A percentile compares a stretch with the other conserved stretches of the same genome.
These are phyloP conservation scores for Pheosia gnoma DNA, from an alignment of 2,888 invertebrate species.

Conservation along the genomic window DNA sequence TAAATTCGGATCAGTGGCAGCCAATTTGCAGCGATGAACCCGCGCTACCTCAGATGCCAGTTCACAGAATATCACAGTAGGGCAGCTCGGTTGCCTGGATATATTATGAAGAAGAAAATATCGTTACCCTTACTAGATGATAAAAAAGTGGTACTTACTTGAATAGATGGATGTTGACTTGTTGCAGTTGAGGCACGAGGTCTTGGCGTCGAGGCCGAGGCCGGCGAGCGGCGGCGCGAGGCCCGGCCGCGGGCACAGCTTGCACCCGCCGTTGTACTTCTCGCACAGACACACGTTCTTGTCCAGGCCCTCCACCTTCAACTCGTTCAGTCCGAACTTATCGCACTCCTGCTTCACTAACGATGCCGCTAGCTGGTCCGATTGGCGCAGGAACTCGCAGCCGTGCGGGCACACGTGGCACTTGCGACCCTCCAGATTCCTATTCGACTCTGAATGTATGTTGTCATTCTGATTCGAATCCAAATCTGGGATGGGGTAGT, in stretches of 20 bases:
- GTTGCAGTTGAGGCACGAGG: conserved; percentile 61
- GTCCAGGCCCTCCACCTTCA: conserved; percentile 69
- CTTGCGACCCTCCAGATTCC: conserved; percentile 54
- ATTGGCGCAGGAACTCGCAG: conserved; percentile 61
- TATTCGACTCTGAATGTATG: conserved; percentile 54
- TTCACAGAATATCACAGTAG: too few species aligned
- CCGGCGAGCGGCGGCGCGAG: conserved; percentile 56
- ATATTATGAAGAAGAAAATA: too few species aligned
- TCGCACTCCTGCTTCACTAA: conserved; percentile 62
- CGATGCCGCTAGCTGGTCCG: conserved; percentile 61
- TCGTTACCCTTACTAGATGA: too few species aligned
- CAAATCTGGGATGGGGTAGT: conserved; percentile 50
- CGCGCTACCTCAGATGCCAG: too few species aligned
- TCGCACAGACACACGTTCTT: conserved; percentile 71
- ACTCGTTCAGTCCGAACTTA: conserved; percentile 71
- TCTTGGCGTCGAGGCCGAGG: conserved; percentile 57
- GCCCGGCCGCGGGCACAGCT: conserved; percentile 68
- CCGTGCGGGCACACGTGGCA: conserved; percentile 66
- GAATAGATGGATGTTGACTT: conserved; percentile 54
- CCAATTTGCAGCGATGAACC: too few species aligned
- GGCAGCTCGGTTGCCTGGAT: too few species aligned
- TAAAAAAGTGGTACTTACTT: conserved; percentile 54
- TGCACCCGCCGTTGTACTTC: conserved; percentile 77
- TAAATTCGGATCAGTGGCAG: too few species aligned
- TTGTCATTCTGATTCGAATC: conserved; percentile 68